phyloP scores from a whole-genome alignment of 2,888 invertebrate species.

The Dione vanillae region DNA sequence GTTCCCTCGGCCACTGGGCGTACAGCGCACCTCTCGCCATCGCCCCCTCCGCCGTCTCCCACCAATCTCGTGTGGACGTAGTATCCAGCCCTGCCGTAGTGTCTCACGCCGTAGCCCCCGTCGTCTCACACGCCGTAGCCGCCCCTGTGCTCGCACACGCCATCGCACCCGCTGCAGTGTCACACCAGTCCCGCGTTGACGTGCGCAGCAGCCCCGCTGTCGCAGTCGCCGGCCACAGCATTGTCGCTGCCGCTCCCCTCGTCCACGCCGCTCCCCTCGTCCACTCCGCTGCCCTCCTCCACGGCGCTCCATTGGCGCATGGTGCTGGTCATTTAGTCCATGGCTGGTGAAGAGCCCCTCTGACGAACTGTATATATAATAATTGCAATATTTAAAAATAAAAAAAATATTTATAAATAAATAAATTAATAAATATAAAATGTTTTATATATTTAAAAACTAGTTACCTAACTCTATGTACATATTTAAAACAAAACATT shows the following conservation, averaged over 20 bases:
- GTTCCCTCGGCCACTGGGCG: conserved; percentile 52
- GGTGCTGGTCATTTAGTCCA: conserved; percentile 53
- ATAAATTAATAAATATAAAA: conserved; percentile 31
- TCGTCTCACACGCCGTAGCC: conserved; percentile 53
- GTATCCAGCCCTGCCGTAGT: conserved; percentile 52
- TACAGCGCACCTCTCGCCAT: conserved; percentile 58
- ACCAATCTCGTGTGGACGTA: conserved; percentile 77
- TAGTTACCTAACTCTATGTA: neutral
- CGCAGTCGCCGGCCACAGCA: conserved; percentile 56
- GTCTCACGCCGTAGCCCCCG: conserved; percentile 53
- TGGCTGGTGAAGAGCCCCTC: conserved; percentile 71
- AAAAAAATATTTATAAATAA: conserved; percentile 43
- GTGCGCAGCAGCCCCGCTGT: conserved; percentile 61
- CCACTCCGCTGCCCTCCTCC: conserved; percentile 37
- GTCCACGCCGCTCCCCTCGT: conserved; percentile 42
- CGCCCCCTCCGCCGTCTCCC: conserved; percentile 77
- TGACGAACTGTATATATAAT: conserved; percentile 64
- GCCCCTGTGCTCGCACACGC: conserved; percentile 50
- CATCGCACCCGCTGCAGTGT: conserved; percentile 57
- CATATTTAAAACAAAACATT: too few species aligned
- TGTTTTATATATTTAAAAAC: conserved; percentile 4
- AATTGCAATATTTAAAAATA: conserved; percentile 40
- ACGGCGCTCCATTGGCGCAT: conserved; percentile 60
- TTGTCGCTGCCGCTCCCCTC: conserved; percentile 57
- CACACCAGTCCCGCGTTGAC: conserved; percentile 69